These are phyloP conservation scores for Listrodromus nycthemerus DNA, from an alignment of 2,888 invertebrate genomes.

Conservation along the genomic window DNA sequence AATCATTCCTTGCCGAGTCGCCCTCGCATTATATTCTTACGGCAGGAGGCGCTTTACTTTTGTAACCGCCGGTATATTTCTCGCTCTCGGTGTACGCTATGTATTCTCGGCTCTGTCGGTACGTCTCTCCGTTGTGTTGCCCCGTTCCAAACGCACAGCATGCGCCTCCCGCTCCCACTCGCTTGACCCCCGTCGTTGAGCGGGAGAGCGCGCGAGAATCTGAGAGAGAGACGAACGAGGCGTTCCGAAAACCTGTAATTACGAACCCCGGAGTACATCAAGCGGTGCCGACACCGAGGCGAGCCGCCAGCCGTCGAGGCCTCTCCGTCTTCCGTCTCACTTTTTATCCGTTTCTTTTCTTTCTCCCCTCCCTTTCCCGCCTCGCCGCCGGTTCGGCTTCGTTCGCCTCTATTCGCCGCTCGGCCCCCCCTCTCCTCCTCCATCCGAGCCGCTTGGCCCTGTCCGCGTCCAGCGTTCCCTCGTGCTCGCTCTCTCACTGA, in stretches of 20 bases:
- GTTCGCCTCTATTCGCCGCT: constrained; percentile 47
- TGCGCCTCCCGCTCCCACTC: constrained; percentile 42
- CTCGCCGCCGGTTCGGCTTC: constrained; percentile 69
- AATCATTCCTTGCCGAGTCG: too few species aligned
- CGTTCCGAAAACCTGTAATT: constrained; percentile 83
- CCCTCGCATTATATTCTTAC: too few species aligned
- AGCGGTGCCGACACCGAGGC: constrained; percentile 81
- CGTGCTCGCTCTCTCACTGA: constrained; percentile 14
- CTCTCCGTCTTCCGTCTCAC: constrained; percentile 66
- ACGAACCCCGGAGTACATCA: constrained; percentile 84
- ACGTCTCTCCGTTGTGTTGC: constrained; percentile 33
- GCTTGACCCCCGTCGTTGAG: constrained; percentile 42
- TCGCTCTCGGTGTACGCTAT: constrained; percentile 8
- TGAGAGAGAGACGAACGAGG: constrained; percentile 71
- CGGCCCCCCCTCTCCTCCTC: constrained; percentile 36
- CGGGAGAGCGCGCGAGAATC: constrained; percentile 49
- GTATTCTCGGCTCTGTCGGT: constrained; percentile 15
- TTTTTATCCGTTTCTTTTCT: constrained; percentile 69
- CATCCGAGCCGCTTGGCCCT: constrained; percentile 2
- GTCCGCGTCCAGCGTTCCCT: not conserved
- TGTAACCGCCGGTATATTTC: constrained; percentile 49
- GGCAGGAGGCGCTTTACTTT: constrained; percentile 2
- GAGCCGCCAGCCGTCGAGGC: constrained; percentile 68
- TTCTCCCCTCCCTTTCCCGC: constrained; percentile 66
- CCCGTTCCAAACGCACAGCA: constrained; percentile 37